Base-by-base conservation (phyloP, 2,113 vertebrate genomes). In the Micromys minutus region DNA sequence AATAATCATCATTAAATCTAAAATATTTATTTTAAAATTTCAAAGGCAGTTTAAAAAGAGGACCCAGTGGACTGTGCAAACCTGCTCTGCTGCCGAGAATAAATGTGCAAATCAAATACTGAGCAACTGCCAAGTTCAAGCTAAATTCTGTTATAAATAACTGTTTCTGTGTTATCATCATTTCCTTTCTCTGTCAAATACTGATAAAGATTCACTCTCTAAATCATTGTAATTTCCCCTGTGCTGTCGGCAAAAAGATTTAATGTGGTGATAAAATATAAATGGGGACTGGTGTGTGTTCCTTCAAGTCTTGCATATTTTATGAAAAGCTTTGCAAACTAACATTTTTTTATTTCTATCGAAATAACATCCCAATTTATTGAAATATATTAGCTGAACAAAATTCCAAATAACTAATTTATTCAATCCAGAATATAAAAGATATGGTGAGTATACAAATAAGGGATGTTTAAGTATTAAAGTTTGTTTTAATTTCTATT, bases 111-210 rank as follows among this genome's bases (percentile, higher is more conserved):
- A 98, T 98, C 94, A 98, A 98, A 98, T 63, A 75, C 90, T 88
- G 95, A 98, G 94, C 3, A 16, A 97, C 71, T 97, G 91, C 93
- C 90, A 97, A 95, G 97, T 98, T 97, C 92, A 96, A 98, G 97
- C 96, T 98, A 98, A 98, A 98, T 97, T 96, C 96, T 97, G 87
- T 98, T 98, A 98, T 96, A 98, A 98, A 98, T 98, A 98, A 98
- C 94, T 97, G 94, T 98, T 98, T 98, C 84, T 90, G 96, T 88
- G 90, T 98, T 97, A 96, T 97, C 97, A 97, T 96, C 59, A 80
- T 96, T 98, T 97, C 97, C 97, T 96, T 96, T 91, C 90, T 94
- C 95, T 98, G 97, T 97, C 98, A 98, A 94, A 96, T 95, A 97
- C 94, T 97, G 97, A 98, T 98, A 98, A 98, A 98, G 97, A 98